Conservation (phyloP, 1,140 invertebrate genomes). For the Saccostrea cuccullata region DNA sequence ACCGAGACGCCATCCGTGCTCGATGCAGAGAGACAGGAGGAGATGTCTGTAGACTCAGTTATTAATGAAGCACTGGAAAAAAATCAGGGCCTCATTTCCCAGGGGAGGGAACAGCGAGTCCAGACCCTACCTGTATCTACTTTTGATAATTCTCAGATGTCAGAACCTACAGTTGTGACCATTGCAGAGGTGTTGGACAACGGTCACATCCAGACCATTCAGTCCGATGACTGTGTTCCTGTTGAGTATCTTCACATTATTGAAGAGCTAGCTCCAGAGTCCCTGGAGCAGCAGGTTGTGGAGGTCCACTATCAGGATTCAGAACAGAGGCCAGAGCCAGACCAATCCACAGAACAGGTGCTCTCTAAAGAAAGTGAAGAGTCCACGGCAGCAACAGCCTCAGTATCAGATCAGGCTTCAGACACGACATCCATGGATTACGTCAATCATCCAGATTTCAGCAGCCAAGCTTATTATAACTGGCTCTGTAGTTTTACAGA, state of each 20-base stretch:
- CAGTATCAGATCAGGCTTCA: not conserved
- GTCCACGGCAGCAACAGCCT: not conserved
- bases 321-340: slow-evolving; percentile 21
- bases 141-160: slow-evolving; percentile 1
- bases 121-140: slow-evolving; percentile 14
- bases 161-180: slow-evolving; percentile 46
- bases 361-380: not conserved
- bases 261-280: slow-evolving; percentile 52
- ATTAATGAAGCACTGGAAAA: slow-evolving; percentile 34
- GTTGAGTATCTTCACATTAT: slow-evolving; percentile 64
- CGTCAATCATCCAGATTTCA: slow-evolving; percentile 72
- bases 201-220: slow-evolving; percentile 29
- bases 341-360: slow-evolving; percentile 1
- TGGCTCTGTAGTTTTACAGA: slow-evolving; percentile 75
- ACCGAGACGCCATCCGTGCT: not conserved
- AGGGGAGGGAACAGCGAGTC: slow-evolving; percentile 18
- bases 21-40: not conserved
- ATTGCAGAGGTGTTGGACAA: slow-evolving; percentile 56
- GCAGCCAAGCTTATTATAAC: slow-evolving; percentile 75
- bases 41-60: slow-evolving; percentile 46
- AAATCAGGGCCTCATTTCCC: not conserved
- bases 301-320: slow-evolving; percentile 62
- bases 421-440: slow-evolving; percentile 57
- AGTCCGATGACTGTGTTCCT: slow-evolving; percentile 46
- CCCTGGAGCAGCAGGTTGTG: slow-evolving; percentile 61